Conservation (phyloP, 2,888 invertebrate genomes). For the Rhaphigaster nebulosa region DNA sequence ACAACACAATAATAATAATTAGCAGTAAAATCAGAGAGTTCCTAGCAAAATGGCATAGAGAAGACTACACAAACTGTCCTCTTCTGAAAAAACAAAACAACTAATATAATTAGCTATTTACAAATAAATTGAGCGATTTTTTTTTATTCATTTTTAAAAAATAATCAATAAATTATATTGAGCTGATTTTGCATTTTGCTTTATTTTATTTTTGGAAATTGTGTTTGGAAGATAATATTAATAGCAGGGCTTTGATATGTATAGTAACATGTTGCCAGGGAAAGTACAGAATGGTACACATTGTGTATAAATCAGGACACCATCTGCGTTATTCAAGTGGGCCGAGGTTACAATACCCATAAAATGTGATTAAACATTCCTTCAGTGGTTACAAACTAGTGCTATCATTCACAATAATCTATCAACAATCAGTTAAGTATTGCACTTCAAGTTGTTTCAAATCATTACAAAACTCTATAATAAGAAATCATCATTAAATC, state of each 20-base stretch:
- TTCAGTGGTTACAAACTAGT: constrained; percentile 26
- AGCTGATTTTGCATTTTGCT: constrained; percentile 17
- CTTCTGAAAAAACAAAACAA: not conserved
- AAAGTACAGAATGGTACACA: not conserved
- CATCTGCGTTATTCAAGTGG: not conserved
- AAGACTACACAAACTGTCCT: not conserved
- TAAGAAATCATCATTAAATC: constrained; percentile 32
- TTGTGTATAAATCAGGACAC: not conserved
- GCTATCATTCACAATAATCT: constrained; percentile 30
- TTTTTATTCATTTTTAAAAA: constrained; percentile 26
- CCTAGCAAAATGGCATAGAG: constrained; percentile 21
- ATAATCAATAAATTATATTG: constrained; percentile 13
- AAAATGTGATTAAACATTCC: not conserved
- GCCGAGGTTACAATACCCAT: not conserved
- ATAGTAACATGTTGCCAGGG: constrained; percentile 19
- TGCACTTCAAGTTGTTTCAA: constrained; percentile 23
- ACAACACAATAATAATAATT: not conserved
- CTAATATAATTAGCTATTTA: constrained; percentile 27
- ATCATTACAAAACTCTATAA: constrained; percentile 15
- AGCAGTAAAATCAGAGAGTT: not conserved
- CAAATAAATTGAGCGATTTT: constrained; percentile 37
- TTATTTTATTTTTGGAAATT: not conserved
- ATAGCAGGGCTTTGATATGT: constrained; percentile 38
- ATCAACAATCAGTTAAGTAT: constrained; percentile 34
- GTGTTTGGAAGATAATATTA: constrained; percentile 32